A percentile compares a stretch with the other conserved stretches of the same genome.
Conservation (phyloP, 2,888 invertebrate genomes). For the Ametastegia equiseti region DNA sequence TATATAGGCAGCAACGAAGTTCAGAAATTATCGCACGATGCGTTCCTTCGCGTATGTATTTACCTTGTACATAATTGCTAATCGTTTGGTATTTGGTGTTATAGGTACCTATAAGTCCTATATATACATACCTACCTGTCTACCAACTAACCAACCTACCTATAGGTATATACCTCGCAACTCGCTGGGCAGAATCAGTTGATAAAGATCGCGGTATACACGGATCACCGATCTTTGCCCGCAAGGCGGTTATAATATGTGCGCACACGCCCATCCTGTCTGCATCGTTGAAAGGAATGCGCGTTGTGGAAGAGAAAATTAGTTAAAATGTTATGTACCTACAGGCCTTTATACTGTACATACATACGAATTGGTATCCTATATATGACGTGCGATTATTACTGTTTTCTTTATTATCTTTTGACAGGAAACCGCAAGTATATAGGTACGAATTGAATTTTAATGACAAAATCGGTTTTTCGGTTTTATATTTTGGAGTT, state of each 20-base stretch:
- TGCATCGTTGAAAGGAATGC: neutral
- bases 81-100: neutral
- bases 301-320: neutral
- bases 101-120: neutral
- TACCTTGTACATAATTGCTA: neutral
- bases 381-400: no score
- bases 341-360: no score
- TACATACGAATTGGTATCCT: no score
- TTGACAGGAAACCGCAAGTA: no score
- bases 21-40: no score
- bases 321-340: neutral
- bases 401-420: neutral
- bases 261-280: neutral
- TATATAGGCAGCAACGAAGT: neutral
- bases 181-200: neutral
- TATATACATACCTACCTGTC: neutral
- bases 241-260: neutral
- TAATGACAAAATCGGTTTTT: no score
- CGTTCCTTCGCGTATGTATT: neutral
- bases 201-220: constrained; percentile 9
- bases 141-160: neutral
- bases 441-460: no score
- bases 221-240: constrained; percentile 1
- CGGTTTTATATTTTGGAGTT: no score
- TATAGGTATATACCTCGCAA: no score